These are phyloP conservation scores for Cyprinella venusta DNA, from an alignment of 2,797 vertebrate genomes.

Conservation along the genomic window DNA sequence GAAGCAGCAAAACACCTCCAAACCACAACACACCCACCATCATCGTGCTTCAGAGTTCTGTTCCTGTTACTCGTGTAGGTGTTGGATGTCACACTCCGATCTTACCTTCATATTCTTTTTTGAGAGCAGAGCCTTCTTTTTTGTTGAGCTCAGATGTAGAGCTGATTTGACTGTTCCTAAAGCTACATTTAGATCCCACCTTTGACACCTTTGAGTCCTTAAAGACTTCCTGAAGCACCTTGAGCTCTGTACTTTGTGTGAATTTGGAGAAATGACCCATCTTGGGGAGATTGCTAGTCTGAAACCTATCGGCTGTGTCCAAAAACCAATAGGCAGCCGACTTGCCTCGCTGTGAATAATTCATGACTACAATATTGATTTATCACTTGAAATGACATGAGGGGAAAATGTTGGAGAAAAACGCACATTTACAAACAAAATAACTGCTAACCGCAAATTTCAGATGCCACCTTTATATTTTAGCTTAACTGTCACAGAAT, in stretches of 20 bases:
- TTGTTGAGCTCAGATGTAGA: not conserved
- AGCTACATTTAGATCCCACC: not conserved
- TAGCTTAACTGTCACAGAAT: too few relatives aligned
- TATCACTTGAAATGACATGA: too few relatives aligned
- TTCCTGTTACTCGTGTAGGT: not conserved
- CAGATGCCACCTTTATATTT: too few relatives aligned
- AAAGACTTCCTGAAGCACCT: not conserved
- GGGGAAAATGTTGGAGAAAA: too few relatives aligned
- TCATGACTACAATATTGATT: not conserved
- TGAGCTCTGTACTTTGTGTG: not conserved
- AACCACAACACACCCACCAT: not conserved
- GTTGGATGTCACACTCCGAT: not conserved
- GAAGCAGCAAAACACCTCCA: conserved; percentile 1
- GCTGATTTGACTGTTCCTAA: not conserved
- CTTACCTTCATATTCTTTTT: not conserved
- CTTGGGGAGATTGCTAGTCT: not conserved
- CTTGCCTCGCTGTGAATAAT: not conserved
- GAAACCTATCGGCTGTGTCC: not conserved
- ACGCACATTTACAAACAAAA: too few relatives aligned
- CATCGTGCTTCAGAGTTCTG: not conserved
- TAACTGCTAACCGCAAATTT: too few relatives aligned
- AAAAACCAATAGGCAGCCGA: not conserved
- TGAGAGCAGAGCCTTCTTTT: not conserved
- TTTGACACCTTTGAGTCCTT: not conserved
- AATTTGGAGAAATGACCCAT: not conserved